phyloP scores from a whole-genome alignment of 2,888 invertebrate genomes.

The Leptopterna dolabrata region DNA sequence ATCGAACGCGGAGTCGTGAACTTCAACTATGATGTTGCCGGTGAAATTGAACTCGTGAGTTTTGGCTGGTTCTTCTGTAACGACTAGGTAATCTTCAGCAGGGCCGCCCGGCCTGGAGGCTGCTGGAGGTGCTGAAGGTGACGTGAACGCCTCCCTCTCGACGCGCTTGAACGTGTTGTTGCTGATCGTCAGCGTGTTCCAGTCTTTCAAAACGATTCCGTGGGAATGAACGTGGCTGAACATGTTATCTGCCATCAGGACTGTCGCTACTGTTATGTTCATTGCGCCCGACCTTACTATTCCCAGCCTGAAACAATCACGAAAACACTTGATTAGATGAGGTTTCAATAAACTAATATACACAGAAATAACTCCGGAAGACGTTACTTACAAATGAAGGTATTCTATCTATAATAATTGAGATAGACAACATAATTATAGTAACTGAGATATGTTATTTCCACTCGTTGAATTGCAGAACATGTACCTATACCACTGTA shows the following conservation, averaged over 20 bases:
- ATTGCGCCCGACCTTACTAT: slow-evolving; percentile 75
- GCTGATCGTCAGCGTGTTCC: slow-evolving; percentile 75
- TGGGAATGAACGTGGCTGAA: slow-evolving; percentile 72
- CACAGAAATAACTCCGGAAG: no score
- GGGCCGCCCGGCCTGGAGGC: slow-evolving; percentile 55
- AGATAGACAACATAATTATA: no score
- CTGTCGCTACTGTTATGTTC: slow-evolving; percentile 74
- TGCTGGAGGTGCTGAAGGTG: slow-evolving; percentile 62
- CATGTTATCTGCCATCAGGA: slow-evolving; percentile 73
- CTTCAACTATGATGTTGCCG: slow-evolving; percentile 59
- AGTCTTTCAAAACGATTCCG: slow-evolving; percentile 75
- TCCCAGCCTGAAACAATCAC: slow-evolving; percentile 62
- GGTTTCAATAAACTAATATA: neutral
- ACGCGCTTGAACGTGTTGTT: slow-evolving; percentile 75
- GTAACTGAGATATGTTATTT: no score
- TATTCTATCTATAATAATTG: no score
- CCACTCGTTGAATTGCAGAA: no score
- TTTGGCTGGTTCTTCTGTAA: slow-evolving; percentile 42
- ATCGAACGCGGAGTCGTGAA: slow-evolving; percentile 68
- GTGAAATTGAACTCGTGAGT: slow-evolving; percentile 59
- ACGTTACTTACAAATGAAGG: no score
- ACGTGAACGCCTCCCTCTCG: slow-evolving; percentile 70
- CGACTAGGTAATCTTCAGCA: slow-evolving; percentile 65
- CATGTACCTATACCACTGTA: no score
- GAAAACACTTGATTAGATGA: slow-evolving; percentile 15